Base-by-base conservation (phyloP, 2,888 invertebrate species). In the Drosophila mimetica region DNA sequence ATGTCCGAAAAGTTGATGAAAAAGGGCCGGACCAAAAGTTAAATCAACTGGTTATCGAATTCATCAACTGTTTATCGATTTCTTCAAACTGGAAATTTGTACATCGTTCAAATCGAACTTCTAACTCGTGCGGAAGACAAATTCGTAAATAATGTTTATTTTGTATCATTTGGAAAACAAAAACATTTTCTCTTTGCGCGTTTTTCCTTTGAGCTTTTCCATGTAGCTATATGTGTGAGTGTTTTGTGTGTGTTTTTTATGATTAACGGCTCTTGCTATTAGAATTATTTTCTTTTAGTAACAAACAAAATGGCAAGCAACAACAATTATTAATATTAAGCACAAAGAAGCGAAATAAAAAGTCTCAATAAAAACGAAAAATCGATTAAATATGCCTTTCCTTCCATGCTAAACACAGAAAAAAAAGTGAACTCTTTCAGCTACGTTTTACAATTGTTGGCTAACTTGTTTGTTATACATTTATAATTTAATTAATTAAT, bases 301-400 rank as follows among this genome's bases (percentile, higher is more conserved):
- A 67, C 66, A 67, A 67, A 67, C 66, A 67, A 67, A 66, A 67
- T 66, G 67, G 30, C 67, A 66, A 69, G 66, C 66, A 67, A 69
- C 66, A 67, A 67, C 66, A 67, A 55, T 55, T 44, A 67, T 69
- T 44, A 67, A 32, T 47, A 66, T 48, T 44, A 65, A 63, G 63
- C 64, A 39, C 48, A 50, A 44, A 63, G 50, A 67, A 63, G 41
- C 63, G 16, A 42, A 63, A 42, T 14, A 5, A 57, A 42, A 30
- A 48, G 4, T 14, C 14, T 34, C 7, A 11, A 42, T 34, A 11
- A 28, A 16, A 8, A 22, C 18, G 18, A 14, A 32, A 34, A 18
- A 28, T 41, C 14, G 18, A 18, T 25, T 32, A 13, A 42, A 34
- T 69, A 46, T 44, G 14, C n/a, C n/a, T 50, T 52, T 60, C 32